These are phyloP conservation scores for Papilio glaucus DNA, from an alignment of 1,140 invertebrate genomes.

Conservation along the genomic window DNA sequence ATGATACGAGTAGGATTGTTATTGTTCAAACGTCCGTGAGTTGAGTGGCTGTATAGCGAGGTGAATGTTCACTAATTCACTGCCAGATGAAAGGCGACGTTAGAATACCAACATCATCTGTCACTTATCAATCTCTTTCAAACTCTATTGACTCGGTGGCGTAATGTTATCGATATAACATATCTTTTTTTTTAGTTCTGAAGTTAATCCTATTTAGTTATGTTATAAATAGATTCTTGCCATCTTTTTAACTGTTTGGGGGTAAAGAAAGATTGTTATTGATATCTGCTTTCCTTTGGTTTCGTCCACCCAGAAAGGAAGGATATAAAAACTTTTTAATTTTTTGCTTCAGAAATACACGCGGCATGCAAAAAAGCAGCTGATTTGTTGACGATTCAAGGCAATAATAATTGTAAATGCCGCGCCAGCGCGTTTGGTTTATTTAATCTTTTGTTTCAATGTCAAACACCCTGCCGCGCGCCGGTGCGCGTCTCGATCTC, in stretches of 20 bases:
- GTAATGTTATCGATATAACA: conserved; percentile 12
- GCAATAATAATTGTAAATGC: not conserved
- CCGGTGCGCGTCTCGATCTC: not conserved
- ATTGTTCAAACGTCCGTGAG: not conserved
- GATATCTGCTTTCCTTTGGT: not conserved
- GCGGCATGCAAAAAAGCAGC: not conserved
- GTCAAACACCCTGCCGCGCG: not conserved
- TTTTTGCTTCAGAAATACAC: not conserved
- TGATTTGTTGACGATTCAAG: conserved; percentile 5
- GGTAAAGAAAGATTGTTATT: too few species aligned
- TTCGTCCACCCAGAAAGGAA: too few species aligned
- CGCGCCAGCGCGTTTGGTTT: not conserved
- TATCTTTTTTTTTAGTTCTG: not conserved
- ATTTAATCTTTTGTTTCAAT: conserved; percentile 26
- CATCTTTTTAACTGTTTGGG: too few species aligned
- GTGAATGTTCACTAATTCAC: conserved; percentile 23
- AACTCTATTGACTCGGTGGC: not conserved
- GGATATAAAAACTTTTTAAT: not conserved
- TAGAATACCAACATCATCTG: conserved; percentile 6
- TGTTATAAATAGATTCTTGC: not conserved
- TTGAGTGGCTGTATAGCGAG: not conserved
- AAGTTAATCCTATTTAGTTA: conserved; percentile 6
- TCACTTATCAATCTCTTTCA: conserved; percentile 7
- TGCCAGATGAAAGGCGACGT: conserved; percentile 22
- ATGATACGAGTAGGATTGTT: not conserved